Evolutionary conservation across 1,140 invertebrate genomes (phyloP), one percentile per base, ranked within the genome.

Genomic region (Drosophila erecta): DNA sequence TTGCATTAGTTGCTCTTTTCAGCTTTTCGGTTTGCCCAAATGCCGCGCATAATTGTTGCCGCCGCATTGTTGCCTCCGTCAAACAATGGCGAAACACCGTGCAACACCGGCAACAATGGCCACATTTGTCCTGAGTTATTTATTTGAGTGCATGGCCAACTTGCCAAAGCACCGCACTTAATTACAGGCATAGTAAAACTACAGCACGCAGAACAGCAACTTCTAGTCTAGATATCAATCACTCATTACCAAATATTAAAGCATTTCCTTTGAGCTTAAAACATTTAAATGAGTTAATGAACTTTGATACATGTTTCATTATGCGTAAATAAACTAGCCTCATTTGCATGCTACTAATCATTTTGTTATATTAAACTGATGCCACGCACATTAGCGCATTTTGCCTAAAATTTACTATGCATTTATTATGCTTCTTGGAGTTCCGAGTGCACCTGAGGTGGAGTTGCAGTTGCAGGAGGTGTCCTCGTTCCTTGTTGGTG

Each of bases 111-210:
- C 60, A 35, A 65, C 33, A 67, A 67, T 65, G 65, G 59, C 58
- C 64, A 70, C 57, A 81, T 74, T 78, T 70, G 70, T 75, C 56
- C 41, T 72, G 49, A 15, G 40, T 46, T 53, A 59, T 78, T 77
- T 77, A 30, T 50, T 50, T 58, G 11, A 43, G 69, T 60, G 73
- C 77, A 73, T 64, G 50, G 49, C 59, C 61, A 37, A 53, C 12
- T 33, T 12, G 20, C 15, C 38, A 4, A 2, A 5, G 15, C n/a
- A 43, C 4, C 24, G 44, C 17, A 44, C 65, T 72, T 72, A 72
- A 72, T 71, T 70, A 57, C 38, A 20, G 3, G 2, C 15, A n/a
- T 15, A 40, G 15, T 15, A 6, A 27, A 24, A 22, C n/a, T n/a
- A 38, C 4, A 4, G n/a, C 33, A 20, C 2, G 15, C n/a, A 11